These are phyloP conservation scores for Hippocampus kuda DNA, from an alignment of 2,797 vertebrate species.

Conservation along the genomic window DNA sequence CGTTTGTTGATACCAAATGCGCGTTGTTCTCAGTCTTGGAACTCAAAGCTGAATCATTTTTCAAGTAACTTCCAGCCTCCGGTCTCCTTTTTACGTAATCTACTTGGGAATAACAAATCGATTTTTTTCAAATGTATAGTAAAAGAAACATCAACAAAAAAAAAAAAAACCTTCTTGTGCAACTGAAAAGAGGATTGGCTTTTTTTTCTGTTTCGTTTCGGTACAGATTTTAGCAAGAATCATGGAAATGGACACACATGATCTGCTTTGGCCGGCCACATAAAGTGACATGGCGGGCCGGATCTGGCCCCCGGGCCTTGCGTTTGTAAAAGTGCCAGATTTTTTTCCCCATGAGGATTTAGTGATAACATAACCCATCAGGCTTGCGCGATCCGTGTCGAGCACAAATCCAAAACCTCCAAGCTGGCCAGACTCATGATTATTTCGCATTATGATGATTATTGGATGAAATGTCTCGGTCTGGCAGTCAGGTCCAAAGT, in stretches of 20 bases:
- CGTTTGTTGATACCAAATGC: slow-evolving; percentile 23
- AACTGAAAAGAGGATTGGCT: neutral
- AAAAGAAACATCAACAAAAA: no score
- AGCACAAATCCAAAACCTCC: slow-evolving; percentile 10
- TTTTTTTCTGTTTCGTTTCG: no score
- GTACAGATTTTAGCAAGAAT: no score
- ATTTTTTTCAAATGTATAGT: no score
- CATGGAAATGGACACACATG: no score
- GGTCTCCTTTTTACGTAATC: slow-evolving; percentile 37
- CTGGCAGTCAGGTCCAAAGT: neutral
- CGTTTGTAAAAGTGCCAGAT: no score
- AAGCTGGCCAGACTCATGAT: slow-evolving; percentile 7
- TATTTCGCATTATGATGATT: neutral
- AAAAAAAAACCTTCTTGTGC: no score
- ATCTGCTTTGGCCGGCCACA: no score
- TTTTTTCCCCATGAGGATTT: neutral
- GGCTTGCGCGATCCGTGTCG: neutral
- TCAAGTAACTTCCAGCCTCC: slow-evolving; percentile 8
- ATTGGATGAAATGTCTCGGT: neutral
- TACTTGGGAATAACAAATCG: neutral
- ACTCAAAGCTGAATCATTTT: slow-evolving; percentile 13
- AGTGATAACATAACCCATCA: neutral
- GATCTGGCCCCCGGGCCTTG: no score
- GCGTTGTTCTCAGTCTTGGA: slow-evolving; percentile 24
- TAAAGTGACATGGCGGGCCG: no score